Conservation (phyloP, 2,113 vertebrate genomes). For the Ictalurus furcatus region DNA sequence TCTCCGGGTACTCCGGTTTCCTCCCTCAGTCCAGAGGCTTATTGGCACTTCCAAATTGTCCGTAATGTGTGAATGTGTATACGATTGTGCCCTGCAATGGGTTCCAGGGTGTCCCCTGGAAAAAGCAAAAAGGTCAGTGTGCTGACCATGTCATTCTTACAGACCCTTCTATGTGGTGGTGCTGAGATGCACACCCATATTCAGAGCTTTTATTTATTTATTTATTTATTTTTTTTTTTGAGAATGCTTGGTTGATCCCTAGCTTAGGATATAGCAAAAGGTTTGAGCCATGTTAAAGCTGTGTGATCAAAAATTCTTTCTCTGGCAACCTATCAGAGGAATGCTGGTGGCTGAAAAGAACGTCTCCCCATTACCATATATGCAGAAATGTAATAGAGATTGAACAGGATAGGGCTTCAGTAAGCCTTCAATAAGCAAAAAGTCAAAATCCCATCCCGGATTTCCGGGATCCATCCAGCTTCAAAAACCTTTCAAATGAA, state of each 20-base stretch:
- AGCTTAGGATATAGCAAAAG: background rate
- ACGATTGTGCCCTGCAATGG: too few relatives aligned
- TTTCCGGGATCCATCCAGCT: background rate
- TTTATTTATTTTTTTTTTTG: too few relatives aligned
- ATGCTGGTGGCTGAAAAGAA: background rate
- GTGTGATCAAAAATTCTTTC: background rate
- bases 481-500: background rate
- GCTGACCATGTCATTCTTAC: too few relatives aligned
- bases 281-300: background rate
- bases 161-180: background rate
- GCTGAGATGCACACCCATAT: background rate
- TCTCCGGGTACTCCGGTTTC: too few relatives aligned
- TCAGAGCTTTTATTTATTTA: background rate
- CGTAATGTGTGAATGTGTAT: too few relatives aligned
- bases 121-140: too few relatives aligned
- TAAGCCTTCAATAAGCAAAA: background rate
- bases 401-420: background rate
- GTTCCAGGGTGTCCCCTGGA: too few relatives aligned
- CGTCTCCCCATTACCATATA: background rate
- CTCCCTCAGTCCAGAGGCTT: too few relatives aligned
- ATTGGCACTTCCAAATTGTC: too few relatives aligned
- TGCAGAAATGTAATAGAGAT: background rate
- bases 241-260: background rate
- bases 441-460: background rate
- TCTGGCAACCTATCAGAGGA: background rate